Conservation (phyloP, 2,888 invertebrate genomes). For the Papilio elwesi region DNA sequence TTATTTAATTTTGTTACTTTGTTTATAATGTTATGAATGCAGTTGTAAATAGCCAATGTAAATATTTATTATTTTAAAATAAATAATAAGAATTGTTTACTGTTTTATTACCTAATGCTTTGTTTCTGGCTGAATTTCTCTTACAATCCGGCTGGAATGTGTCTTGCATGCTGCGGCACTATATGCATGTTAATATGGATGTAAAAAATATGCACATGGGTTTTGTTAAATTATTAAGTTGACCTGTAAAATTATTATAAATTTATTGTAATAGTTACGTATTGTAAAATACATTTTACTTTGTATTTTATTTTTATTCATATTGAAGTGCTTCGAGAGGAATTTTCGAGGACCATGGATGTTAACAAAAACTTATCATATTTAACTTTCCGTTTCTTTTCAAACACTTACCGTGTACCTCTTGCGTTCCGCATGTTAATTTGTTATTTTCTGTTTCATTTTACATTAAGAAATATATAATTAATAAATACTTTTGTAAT, state of each 20-base stretch:
- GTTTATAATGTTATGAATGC: slow-evolving; percentile 57
- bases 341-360: not conserved
- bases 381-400: too few relatives aligned
- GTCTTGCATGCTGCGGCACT: slow-evolving; percentile 23
- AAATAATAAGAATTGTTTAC: slow-evolving; percentile 65
- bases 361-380: not conserved
- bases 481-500: too few relatives aligned
- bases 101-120: slow-evolving; percentile 70
- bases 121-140: not conserved
- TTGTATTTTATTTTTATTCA: not conserved
- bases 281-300: not conserved
- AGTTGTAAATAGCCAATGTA: slow-evolving; percentile 74
- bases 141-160: slow-evolving; percentile 7
- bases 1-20: slow-evolving; percentile 51
- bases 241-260: not conserved
- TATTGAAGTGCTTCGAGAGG: not conserved
- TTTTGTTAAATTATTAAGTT: slow-evolving; percentile 32
- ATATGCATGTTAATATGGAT: slow-evolving; percentile 19
- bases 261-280: not conserved
- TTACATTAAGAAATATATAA: too few relatives aligned
- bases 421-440: too few relatives aligned
- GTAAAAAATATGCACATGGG: slow-evolving; percentile 7
- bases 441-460: too few relatives aligned
- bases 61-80: slow-evolving; percentile 69
- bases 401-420: too few relatives aligned